Base-by-base conservation (phyloP, 2,888 invertebrate species). In the Hydroisotoma schaefferi region DNA sequence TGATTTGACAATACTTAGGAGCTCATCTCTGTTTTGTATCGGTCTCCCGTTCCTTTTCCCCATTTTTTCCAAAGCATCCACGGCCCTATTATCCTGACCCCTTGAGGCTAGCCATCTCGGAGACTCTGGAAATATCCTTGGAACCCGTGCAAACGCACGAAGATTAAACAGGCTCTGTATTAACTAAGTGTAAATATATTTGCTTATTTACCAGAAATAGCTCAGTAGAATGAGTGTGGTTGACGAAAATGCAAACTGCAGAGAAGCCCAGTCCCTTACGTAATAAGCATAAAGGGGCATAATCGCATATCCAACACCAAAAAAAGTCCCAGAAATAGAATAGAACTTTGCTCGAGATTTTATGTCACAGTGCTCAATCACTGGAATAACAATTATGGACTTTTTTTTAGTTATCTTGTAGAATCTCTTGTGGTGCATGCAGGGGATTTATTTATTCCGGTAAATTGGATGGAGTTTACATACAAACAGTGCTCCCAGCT, bases 51-150 rank as follows among this genome's bases (percentile, higher is more conserved):
- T 71, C 27, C 57, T 43, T 54, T 59, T 59, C 18, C 69, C 71
- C 18, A 71, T 59, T 8, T 28, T 23, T 18, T 66, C 53, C 1
- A 71, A 55, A 22, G 55, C 59, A 33, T 56, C 27, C n/a, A 71
- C 46, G 0, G 71, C 69, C 23, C 65, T 65, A 4, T 63, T 59
- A 48, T 68, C 63, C 46, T 61, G 52, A 6, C 66, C 67, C 20
- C 55, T 53, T 2, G 69, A 61, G 8, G 69, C 69, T 6, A 66
- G 40, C 71, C 71, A 71, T 23, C 71, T 33, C 12, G 71, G 57
- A 10, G 69, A 69, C 46, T 71, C 69, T 1, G 71, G 71, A 15
- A 71, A 59, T n/a, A 67, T 55, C 70, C 70, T 70, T n/a, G n/a
- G n/a, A n/a, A n/a, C n/a, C n/a, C n/a, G n/a, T n/a, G n/a, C n/a